phyloP scores from a whole-genome alignment of 2,888 invertebrate genomes.

The Minunthozetes semirufus region DNA sequence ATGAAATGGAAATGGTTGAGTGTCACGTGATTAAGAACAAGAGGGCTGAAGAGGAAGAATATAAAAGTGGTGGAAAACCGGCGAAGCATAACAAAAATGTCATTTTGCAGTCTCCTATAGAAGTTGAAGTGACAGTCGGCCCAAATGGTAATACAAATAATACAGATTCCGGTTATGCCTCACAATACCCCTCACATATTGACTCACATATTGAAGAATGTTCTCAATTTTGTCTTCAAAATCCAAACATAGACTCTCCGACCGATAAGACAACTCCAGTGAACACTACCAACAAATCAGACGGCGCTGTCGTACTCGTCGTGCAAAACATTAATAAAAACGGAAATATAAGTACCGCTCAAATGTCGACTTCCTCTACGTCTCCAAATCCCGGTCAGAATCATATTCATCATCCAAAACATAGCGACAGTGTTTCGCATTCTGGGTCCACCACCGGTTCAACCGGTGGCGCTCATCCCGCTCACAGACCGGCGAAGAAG shows the following conservation, averaged over 20 bases:
- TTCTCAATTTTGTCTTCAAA: constrained; percentile 33
- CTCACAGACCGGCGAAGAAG: constrained; percentile 38
- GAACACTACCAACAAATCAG: background rate
- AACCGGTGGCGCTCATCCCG: background rate
- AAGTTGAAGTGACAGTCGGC: constrained; percentile 31
- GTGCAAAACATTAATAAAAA: constrained; percentile 30
- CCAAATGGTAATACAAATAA: constrained; percentile 49
- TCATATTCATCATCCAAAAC: constrained; percentile 29
- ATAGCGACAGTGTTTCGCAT: constrained; percentile 15
- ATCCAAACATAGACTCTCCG: constrained; percentile 26
- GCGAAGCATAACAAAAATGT: constrained; percentile 46
- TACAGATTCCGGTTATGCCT: constrained; percentile 75
- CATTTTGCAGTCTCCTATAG: constrained; percentile 65
- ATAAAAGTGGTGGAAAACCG: background rate
- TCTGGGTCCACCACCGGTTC: background rate
- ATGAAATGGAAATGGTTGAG: constrained; percentile 41
- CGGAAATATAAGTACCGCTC: constrained; percentile 26
- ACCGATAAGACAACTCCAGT: constrained; percentile 29
- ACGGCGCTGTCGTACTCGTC: constrained; percentile 5
- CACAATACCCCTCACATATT: constrained; percentile 44
- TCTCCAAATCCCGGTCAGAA: constrained; percentile 4
- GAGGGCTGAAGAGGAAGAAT: constrained; percentile 62
- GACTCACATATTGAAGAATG: constrained; percentile 15
- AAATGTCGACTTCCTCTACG: constrained; percentile 5
- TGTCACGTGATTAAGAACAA: constrained; percentile 46